phyloP scores from a whole-genome alignment of 2,113 vertebrate genomes.

The Mormyrus lacerda region DNA sequence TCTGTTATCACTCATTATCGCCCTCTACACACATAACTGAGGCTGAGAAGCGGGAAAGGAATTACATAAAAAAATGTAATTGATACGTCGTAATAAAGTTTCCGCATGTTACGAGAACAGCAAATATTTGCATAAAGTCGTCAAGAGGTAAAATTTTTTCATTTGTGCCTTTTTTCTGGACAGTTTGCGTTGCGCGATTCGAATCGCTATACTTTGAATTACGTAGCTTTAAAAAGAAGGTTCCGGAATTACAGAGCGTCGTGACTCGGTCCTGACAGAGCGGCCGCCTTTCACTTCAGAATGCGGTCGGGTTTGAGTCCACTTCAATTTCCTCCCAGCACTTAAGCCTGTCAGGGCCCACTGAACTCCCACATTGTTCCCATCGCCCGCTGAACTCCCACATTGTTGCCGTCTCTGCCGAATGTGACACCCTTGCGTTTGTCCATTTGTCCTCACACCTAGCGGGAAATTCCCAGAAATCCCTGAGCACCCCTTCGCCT shows the following conservation, averaged over 20 bases:
- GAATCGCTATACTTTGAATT: background rate
- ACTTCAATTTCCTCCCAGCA: conserved; percentile 1
- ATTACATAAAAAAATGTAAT: background rate
- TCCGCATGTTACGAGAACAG: background rate
- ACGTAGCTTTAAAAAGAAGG: background rate
- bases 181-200: background rate
- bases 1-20: background rate
- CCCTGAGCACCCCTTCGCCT: background rate
- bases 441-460: conserved; percentile 10
- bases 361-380: background rate
- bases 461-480: background rate
- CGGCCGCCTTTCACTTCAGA: background rate
- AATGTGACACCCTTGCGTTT: background rate
- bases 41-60: background rate
- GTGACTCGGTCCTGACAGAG: background rate
- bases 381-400: background rate
- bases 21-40: background rate
- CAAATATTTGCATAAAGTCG: background rate
- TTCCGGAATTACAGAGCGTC: background rate
- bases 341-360: background rate
- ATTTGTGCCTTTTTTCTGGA: background rate
- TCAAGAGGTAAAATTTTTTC: background rate
- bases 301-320: background rate
- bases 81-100: background rate
- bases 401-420: background rate